Evolutionary conservation across 2,888 invertebrate genomes (phyloP).

Genomic region (Dioctria linearis): DNA sequence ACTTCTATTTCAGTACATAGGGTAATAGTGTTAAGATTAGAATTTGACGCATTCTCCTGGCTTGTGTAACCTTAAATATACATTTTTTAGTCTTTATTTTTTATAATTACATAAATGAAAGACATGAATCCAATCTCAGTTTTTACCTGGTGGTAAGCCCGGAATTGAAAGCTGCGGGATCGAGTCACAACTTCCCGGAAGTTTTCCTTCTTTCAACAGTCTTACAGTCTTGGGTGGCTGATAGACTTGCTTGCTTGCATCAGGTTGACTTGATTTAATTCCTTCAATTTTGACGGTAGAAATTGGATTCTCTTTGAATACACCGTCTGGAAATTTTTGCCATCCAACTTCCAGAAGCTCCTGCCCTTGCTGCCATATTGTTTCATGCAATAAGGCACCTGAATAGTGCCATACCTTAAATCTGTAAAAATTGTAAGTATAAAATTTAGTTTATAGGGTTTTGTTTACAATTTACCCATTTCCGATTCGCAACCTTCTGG

Average conservation of each 20-base stretch:
- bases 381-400: slow-evolving; percentile 85
- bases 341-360: slow-evolving; percentile 86
- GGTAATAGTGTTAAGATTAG: too few species aligned
- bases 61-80: slow-evolving; percentile 50
- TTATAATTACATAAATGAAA: neutral
- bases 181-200: slow-evolving; percentile 64
- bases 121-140: neutral
- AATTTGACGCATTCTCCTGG: slow-evolving; percentile 55
- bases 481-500: slow-evolving; percentile 91
- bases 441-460: neutral
- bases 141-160: slow-evolving; percentile 68
- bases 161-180: slow-evolving; percentile 67
- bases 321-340: slow-evolving; percentile 80
- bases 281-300: slow-evolving; percentile 79
- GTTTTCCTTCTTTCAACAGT: slow-evolving; percentile 67
- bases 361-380: slow-evolving; percentile 79
- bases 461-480: slow-evolving; percentile 79
- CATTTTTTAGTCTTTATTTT: slow-evolving; percentile 3
- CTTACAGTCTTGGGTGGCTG: slow-evolving; percentile 76
- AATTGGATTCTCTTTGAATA: slow-evolving; percentile 80
- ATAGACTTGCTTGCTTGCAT: slow-evolving; percentile 77
- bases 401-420: slow-evolving; percentile 95
- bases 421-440: slow-evolving; percentile 70
- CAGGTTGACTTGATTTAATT: slow-evolving; percentile 76
- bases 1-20: too few species aligned